phyloP scores from a whole-genome alignment of 1,140 invertebrate genomes.

The Drosophila eugracilis region DNA sequence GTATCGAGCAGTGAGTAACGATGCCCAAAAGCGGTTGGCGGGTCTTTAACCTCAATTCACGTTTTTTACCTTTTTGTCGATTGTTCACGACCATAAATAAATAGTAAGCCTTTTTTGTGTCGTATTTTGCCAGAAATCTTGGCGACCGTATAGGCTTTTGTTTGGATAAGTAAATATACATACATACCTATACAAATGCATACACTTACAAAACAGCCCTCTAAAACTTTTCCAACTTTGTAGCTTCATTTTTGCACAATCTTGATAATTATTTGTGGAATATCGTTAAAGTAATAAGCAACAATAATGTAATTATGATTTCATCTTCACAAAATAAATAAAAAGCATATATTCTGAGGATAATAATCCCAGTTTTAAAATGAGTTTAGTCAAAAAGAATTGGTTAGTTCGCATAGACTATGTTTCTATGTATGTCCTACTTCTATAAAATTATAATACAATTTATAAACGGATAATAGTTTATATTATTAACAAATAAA shows the following conservation, averaged over 20 bases:
- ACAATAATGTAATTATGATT: too few species aligned
- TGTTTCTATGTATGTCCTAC: too few species aligned
- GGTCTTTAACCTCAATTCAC: constrained; percentile 51
- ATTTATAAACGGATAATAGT: too few species aligned
- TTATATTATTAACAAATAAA: not conserved
- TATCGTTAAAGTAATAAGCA: not conserved
- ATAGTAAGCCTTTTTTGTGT: not conserved
- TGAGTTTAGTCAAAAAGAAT: too few species aligned
- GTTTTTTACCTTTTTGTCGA: constrained; percentile 27
- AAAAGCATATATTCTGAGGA: too few species aligned
- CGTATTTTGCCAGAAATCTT: constrained; percentile 7
- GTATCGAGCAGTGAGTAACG: constrained; percentile 13
- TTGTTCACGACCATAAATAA: constrained; percentile 36
- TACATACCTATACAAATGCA: too few species aligned
- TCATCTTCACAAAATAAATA: too few species aligned
- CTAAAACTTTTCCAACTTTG: not conserved
- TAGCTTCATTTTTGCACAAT: constrained; percentile 1
- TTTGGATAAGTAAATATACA: too few species aligned
- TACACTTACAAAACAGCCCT: too few species aligned
- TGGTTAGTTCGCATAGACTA: too few species aligned
- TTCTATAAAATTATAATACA: too few species aligned
- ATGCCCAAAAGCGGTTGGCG: constrained; percentile 24
- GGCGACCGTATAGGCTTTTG: constrained; percentile 6
- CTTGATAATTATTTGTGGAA: not conserved
- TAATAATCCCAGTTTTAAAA: too few species aligned